Conservation (phyloP, 2,888 invertebrate species). For the Drosophila limbata region DNA sequence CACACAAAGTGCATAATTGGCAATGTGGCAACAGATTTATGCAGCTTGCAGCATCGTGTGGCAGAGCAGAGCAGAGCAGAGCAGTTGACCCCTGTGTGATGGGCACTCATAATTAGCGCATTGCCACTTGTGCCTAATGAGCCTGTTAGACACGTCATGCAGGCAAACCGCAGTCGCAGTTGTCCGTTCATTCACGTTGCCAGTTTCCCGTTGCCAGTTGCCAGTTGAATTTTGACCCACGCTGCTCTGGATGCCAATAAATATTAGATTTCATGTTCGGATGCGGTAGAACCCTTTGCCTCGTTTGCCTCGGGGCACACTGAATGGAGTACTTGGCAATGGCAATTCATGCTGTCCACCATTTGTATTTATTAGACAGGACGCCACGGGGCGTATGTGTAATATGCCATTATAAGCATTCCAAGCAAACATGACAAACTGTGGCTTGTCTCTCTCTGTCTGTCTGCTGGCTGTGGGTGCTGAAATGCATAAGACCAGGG, state of each 20-base stretch:
- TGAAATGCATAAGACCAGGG: slow-evolving; percentile 13
- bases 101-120: slow-evolving; percentile 81
- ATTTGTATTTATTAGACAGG: slow-evolving; percentile 78
- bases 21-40: slow-evolving; percentile 62
- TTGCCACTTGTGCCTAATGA: slow-evolving; percentile 84
- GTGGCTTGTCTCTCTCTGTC: slow-evolving; percentile 25
- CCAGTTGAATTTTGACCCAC: slow-evolving; percentile 23
- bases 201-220: neutral
- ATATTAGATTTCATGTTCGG: slow-evolving; percentile 61
- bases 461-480: slow-evolving; percentile 31
- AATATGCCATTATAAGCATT: slow-evolving; percentile 72
- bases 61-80: neutral
- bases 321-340: slow-evolving; percentile 22
- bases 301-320: slow-evolving; percentile 17
- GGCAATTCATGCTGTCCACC: slow-evolving; percentile 72
- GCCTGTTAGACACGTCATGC: slow-evolving; percentile 80
- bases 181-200: neutral
- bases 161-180: slow-evolving; percentile 13
- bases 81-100: slow-evolving; percentile 45
- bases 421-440: slow-evolving; percentile 66
- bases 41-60: slow-evolving; percentile 34
- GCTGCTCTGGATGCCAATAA: slow-evolving; percentile 65
- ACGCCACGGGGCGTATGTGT: slow-evolving; percentile 80
- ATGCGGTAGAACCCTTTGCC: slow-evolving; percentile 20
- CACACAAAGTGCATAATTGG: slow-evolving; percentile 75